Evolutionary conservation across 2,888 invertebrate species (phyloP), one percentile per base, ranked within the genome.

Genomic region (Tetheella fluctuosa): DNA sequence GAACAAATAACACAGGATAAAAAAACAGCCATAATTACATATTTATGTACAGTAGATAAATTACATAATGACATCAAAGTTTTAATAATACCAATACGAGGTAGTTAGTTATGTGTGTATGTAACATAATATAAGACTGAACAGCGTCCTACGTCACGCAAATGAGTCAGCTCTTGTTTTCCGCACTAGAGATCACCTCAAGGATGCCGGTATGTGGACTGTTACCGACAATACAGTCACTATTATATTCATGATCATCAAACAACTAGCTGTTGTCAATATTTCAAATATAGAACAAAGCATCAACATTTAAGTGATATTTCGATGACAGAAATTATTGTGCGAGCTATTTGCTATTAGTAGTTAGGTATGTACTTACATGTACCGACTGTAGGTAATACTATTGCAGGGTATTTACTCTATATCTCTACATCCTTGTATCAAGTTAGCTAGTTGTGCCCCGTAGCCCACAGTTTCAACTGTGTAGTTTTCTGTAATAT

Each of bases 161-260:
- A 17, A 70, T 77, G 77, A 80, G 59, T 82, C 83, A 81, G 67
- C 57, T 64, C 70, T 75, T 76, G 81, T 83, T 83, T 83, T 79
- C 81, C 81, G 76, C 77, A 73, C 78, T 75, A 72, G 73, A 79
- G 79, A 80, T 73, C 76, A 69, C 74, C 67, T 84, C 85, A 85
- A 86, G 85, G 86, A 74, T 78, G 64, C 62, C 57, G 13, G 64
- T 63, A 63, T 73, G 63, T 10, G 42, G 8, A 42, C 42, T 42
- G 15, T 42, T 42, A 7, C 64, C 65, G 63, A 68, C 57, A 42
- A 65, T 61, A 67, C 52, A 60, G 61, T 20, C 42, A 42, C 42
- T 48, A n/a, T 48, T 48, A n/a, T 62, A 37, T 60, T 59, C 63
- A 66, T 60, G 61, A 58, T 48, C 48, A 48, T 48, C 48, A 10